Evolutionary conservation across 2,888 invertebrate species (phyloP), one percentile per base, ranked within the genome.

Genomic region (Polia nebulosa): DNA sequence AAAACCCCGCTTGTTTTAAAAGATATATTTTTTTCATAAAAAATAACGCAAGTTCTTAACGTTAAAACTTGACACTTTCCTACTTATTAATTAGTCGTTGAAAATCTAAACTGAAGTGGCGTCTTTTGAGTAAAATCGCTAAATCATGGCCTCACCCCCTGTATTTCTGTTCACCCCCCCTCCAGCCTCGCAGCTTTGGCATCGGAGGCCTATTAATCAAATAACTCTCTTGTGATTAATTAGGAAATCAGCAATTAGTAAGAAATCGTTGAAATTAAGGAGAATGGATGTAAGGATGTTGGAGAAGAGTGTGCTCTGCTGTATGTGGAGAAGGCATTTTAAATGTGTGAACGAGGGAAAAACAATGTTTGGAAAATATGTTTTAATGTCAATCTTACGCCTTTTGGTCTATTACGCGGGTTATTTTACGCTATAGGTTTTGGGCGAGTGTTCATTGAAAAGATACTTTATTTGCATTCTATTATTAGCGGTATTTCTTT

Each of bases 241-340:
- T 94, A 92, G 91, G 89, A 93, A 94, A 95, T 94, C 91, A 90
- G 93, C 90, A 94, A 95, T 95, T 94, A 94, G 90, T 85, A 84
- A 84, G 86, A 88, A 92, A 92, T 91, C 85, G 89, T 87, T 82
- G 83, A 90, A 90, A 90, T 92, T 89, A 89, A 87, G 88, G 80
- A 86, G 81, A 83, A 76, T 67, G 59, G 58, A 63, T 51, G 32
- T 45, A 25, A 27, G 6, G 55, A 52, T 58, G 56, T 64, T 6
- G 8, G 27, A 62, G 3, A 17, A 29, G 45, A 58, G 29, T 67
- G 41, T 11, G 25, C 49, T 7, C 25, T 11, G n/a, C 53, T 39
- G 17, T 32, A 20, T 27, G 0, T 51, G 60, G 70, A 70, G 47
- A 22, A n/a, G 74, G 63, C 36, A 29, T 11, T 49, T 9, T 27